Evolutionary conservation across 2,888 invertebrate species (phyloP), one percentile per base, ranked within the genome.

Genomic region (Apotomis capreana): DNA sequence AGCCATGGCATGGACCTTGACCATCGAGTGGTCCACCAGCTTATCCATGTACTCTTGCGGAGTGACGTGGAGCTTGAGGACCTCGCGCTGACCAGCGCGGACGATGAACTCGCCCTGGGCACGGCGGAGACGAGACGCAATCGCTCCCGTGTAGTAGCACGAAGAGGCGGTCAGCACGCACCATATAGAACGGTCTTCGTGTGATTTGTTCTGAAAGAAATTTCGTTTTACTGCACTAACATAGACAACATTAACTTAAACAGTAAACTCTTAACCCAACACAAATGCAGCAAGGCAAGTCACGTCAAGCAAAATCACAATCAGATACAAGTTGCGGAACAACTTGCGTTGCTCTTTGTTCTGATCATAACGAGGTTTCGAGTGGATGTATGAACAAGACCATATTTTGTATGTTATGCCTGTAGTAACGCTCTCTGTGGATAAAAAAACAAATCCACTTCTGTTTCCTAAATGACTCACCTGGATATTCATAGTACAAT

Each of bases 1-100:
- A 3, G 95, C 95, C 89, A 95, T 94, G n/a, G 95, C 95, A 78
- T 95, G 95, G 73, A 96, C 95, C 89, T 96, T 96, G 70, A 96
- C 92, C 89, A 95, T 94, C 65, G 95, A 93, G 79, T 96, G 95
- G 80, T 96, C 96, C 0, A 95, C 95, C 76, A 96, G 82, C 81
- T 95, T 95, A 74, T 95, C 94, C 89, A 95, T 93, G 84, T 96
- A 96, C 74, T 96, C 96, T 68, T 94, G 94, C 12, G 95, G 94
- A 10, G 93, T 93, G 8, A 96, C 94, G 72, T 94, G 94, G 70
- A 96, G 87, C 78, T 94, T 94, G 36, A 96, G 85, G 0, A 94
- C 94, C 83, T 95, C 95, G 77, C 95, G 94, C 80, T 95, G 94
- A 37, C 94, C 94, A 10, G 95, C 95, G 60, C 94, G 92, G 5